phyloP scores from a whole-genome alignment of 2,113 vertebrate species.

The Indicator indicator region DNA sequence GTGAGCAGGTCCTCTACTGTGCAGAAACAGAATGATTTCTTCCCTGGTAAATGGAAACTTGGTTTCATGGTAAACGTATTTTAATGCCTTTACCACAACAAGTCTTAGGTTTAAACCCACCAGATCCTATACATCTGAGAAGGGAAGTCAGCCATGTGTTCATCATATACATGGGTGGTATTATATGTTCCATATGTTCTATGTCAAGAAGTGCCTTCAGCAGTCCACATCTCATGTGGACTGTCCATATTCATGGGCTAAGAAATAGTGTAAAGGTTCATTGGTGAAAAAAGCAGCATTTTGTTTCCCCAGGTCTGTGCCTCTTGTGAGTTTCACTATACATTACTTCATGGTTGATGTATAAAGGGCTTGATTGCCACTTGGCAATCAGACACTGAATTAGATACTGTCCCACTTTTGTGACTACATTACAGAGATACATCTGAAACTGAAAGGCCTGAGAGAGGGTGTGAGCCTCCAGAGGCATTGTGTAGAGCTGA shows the following conservation, averaged over 20 bases:
- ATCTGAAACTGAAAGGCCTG: neutral
- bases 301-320: rapidly evolving
- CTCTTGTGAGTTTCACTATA: neutral
- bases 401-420: neutral
- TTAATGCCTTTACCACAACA: neutral
- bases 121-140: neutral
- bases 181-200: neutral
- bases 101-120: neutral
- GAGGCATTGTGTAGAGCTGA: neutral
- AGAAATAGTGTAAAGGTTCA: neutral
- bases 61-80: neutral
- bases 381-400: neutral
- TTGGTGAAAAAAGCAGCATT: neutral
- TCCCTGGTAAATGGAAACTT: neutral
- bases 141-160: neutral
- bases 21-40: neutral
- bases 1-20: neutral
- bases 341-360: neutral
- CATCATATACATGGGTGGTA: neutral
- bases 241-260: neutral
- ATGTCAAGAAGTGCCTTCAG: neutral
- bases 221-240: neutral
- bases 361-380: neutral
- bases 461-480: neutral
- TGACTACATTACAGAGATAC: neutral